Conservation (phyloP, 2,113 vertebrate species). For the Podarcis muralis region DNA sequence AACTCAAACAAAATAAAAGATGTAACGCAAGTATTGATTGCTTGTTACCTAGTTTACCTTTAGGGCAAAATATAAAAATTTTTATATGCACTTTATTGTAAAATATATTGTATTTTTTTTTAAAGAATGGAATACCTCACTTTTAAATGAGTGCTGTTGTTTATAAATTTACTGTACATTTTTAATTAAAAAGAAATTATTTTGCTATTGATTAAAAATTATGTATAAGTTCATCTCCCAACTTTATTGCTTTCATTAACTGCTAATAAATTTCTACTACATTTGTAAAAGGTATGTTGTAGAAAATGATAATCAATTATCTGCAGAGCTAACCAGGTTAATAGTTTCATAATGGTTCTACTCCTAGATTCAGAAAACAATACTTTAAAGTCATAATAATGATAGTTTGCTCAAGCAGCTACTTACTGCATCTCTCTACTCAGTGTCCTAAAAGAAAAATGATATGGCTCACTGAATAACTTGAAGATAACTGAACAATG, state of each 20-base stretch:
- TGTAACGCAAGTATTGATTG: slow-evolving; percentile 52
- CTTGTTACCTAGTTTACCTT: slow-evolving; percentile 59
- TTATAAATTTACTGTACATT: slow-evolving; percentile 55
- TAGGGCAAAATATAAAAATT: slow-evolving; percentile 58
- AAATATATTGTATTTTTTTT: slow-evolving; percentile 65
- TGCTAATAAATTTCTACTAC: slow-evolving; percentile 47
- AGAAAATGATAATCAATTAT: slow-evolving; percentile 13
- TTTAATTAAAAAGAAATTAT: slow-evolving; percentile 57
- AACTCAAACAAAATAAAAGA: slow-evolving; percentile 56
- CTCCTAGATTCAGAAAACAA: background rate
- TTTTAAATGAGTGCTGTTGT: slow-evolving; percentile 59
- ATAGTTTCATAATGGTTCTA: background rate
- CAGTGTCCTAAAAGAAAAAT: background rate
- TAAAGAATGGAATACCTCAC: slow-evolving; percentile 54
- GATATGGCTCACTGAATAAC: background rate
- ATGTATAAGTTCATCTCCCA: slow-evolving; percentile 43
- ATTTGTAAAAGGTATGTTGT: slow-evolving; percentile 36
- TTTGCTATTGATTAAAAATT: slow-evolving; percentile 65
- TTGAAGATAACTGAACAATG: background rate
- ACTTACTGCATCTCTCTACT: background rate
- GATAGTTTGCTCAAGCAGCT: background rate
- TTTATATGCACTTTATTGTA: slow-evolving; percentile 61
- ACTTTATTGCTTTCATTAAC: slow-evolving; percentile 52
- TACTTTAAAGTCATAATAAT: background rate
- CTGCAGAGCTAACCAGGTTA: background rate